Base-by-base conservation (phyloP, 2,797 vertebrate species). In the Eupleurogrammus muticus region DNA sequence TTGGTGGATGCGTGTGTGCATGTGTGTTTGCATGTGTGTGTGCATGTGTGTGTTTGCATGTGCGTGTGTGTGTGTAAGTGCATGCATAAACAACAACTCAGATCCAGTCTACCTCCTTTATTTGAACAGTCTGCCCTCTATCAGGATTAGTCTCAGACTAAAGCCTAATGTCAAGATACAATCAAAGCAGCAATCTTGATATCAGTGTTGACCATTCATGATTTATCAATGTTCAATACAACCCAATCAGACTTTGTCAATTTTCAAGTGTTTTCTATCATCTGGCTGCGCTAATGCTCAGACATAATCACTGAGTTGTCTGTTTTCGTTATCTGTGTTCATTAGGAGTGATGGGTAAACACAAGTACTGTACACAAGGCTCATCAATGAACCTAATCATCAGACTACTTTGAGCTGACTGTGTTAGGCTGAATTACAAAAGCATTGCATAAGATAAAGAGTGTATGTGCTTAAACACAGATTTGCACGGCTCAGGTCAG, bases 151-250 rank as follows among this genome's bases (percentile, higher is more conserved):
- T 66, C 23, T 74, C n/a, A 64, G 11, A 2, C 40, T 63, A 10
- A 35, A 65, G 21, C 21, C 21, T 58, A 64, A 23, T 35, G 64
- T 65, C 53, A 75, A 79, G 74, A 86, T 84, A 72, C 47, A 85
- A 90, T 87, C 86, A 90, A 68, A 66, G 23, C 54, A 69, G 4
- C 40, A 38, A 54, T 60, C 28, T 48, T 68, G 80, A 77, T 68
- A 70, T 20, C 17, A 42, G 13, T 83, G 66, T 67, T 84, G 66
- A 75, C 54, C 13, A 66, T 73, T 65, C 35, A 73, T 36, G 65
- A 78, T 56, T 49, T 5, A 79, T 78, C 70, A 66, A 10, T 70
- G n/a, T 13, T 68, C 64, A 86, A 46, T 72, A 63, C 16, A 5
- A 19, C 12, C 13, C 53, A 73, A 78, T 84, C 57, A 80, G 44